Evolutionary conservation across 2,888 invertebrate genomes (phyloP), one percentile per base, ranked within the genome.

Genomic region (Orthonevra nobilis): DNA sequence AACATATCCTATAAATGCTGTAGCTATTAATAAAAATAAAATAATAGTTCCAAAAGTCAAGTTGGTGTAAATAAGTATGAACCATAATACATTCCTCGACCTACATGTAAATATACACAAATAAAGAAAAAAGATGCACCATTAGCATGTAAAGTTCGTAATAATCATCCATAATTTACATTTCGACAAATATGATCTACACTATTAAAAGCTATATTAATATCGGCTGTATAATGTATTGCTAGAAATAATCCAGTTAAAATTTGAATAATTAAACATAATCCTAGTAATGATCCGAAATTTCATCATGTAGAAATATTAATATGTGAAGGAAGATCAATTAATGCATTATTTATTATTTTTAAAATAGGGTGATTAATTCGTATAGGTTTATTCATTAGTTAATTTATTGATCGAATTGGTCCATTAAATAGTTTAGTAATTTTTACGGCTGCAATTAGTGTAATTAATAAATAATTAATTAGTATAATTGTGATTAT

Each of bases 1-100:
- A 0, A 94, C 93, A 90, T 95, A 95, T 0, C 94, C 94, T 90
- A 94, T 89, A 87, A 95, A 95, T 15, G 93, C 93, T 46, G 93
- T 92, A 85, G 89, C 92, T 91, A 95, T 95, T 81, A 91, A 87
- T 86, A 92, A 56, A 83, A 95, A 91, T 88, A 94, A 86, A 86
- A 95, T 91, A 72, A 92, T 89, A 50, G 92, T 89, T 54, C 94
- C 94, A 91, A 83, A 84, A 90, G 85, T 93, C 94, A 95, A 0
- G 92, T 92, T 81, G 90, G 86, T 75, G 88, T 89, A 84, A 90
- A 89, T 83, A 90, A 87, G 85, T 88, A 90, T 0, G 90, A 90
- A 83, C 89, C 89, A 83, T 91, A 91, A 79, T 91, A 92, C 34
- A 92, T 89, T 81, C 92, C 92, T 88, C 93, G 93, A 0, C 92